phyloP scores from a whole-genome alignment of 2,113 vertebrate genomes.

The Phrynocephalus versicolor region DNA sequence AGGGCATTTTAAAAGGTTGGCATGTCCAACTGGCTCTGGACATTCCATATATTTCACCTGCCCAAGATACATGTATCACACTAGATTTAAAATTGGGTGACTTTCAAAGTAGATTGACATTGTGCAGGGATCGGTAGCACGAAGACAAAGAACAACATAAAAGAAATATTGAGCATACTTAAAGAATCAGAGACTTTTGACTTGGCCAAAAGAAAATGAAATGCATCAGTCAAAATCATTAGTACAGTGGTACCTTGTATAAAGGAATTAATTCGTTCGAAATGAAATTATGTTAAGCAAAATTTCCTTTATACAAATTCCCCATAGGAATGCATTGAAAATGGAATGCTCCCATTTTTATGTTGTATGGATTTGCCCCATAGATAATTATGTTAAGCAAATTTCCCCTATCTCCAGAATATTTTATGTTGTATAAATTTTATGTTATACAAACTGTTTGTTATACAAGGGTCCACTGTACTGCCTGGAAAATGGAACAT shows the following conservation, averaged over 20 bases:
- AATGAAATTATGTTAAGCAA: too few relatives aligned
- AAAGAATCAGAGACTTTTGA: background rate
- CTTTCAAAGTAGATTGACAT: background rate
- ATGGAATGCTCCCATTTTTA: too few relatives aligned
- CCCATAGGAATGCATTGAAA: too few relatives aligned
- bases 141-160: background rate
- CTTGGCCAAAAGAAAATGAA: conserved; percentile 5
- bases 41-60: background rate
- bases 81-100: background rate
- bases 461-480: background rate
- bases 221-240: background rate
- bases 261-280: too few relatives aligned
- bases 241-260: too few relatives aligned
- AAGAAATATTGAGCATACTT: background rate
- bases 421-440: too few relatives aligned
- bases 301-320: too few relatives aligned
- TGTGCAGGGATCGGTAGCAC: background rate
- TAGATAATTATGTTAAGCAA: too few relatives aligned
- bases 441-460: too few relatives aligned
- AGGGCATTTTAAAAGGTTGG: background rate
- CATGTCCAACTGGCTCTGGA: background rate
- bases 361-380: too few relatives aligned
- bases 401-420: too few relatives aligned
- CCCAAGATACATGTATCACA: background rate
- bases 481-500: background rate